Evolutionary conservation across 2,113 vertebrate genomes (phyloP).

Genomic region (Istiophorus platypterus): DNA sequence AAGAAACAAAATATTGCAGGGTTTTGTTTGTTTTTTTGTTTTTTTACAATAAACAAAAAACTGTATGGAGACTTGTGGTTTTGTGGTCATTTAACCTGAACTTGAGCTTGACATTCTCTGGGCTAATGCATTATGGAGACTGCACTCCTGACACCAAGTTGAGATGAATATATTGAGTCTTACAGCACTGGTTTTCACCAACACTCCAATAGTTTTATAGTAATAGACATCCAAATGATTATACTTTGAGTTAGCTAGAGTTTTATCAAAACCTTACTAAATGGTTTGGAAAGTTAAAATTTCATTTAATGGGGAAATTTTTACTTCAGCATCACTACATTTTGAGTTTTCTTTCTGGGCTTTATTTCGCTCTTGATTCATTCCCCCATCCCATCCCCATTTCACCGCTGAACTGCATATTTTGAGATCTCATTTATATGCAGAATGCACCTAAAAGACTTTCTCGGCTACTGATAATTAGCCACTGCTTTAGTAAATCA

Average conservation of each 20-base stretch:
- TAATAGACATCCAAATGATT: neutral
- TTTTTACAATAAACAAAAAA: neutral
- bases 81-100: constrained; percentile 9
- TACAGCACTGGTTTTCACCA: neutral
- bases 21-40: neutral
- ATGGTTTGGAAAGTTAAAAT: constrained; percentile 27
- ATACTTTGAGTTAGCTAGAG: neutral
- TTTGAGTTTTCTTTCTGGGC: constrained; percentile 22
- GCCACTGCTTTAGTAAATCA: constrained; percentile 55
- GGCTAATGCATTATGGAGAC: neutral
- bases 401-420: constrained; percentile 30
- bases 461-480: constrained; percentile 67
- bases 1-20: neutral
- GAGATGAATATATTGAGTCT: neutral
- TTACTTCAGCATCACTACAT: constrained; percentile 25
- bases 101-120: constrained; percentile 4
- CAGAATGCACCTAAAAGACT: constrained; percentile 50
- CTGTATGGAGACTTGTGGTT: neutral
- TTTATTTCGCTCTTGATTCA: constrained; percentile 42
- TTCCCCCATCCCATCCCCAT: constrained; percentile 9
- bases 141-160: constrained; percentile 12
- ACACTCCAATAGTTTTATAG: neutral
- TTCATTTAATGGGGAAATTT: constrained; percentile 12
- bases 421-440: constrained; percentile 46
- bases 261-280: constrained; percentile 18